Evolutionary conservation across 53 echinoderm and acorn worm genomes (phyloP).

Genomic region (Astropecten irregularis): DNA sequence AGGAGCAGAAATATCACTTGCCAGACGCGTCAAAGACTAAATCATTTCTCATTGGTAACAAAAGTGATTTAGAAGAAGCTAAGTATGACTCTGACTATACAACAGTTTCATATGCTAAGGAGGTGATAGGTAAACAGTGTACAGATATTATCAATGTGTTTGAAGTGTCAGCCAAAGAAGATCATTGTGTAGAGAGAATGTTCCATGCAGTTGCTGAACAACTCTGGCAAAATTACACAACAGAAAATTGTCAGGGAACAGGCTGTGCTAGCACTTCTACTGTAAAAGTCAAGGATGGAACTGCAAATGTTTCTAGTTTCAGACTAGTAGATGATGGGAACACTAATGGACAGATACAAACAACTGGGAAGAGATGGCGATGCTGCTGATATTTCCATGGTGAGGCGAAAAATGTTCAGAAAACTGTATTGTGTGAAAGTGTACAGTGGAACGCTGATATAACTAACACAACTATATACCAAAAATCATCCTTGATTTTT

Average conservation of each 20-base stretch:
- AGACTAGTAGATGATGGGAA: neutral
- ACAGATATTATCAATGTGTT: constrained; percentile 58
- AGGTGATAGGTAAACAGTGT: constrained; percentile 65
- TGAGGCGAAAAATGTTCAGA: no score
- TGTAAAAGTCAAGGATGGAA: neutral
- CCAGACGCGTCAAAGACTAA: constrained; percentile 34
- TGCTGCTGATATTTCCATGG: neutral
- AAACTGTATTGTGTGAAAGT: no score
- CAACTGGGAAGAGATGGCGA: neutral
- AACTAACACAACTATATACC: no score
- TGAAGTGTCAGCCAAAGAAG: constrained; percentile 85
- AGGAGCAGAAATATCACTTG: constrained; percentile 58
- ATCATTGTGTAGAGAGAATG: constrained; percentile 78
- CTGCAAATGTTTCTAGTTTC: neutral
- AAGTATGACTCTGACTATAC: constrained; percentile 65
- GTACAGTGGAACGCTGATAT: no score
- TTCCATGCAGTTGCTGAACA: constrained; percentile 81
- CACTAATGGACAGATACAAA: neutral
- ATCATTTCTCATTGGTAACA: constrained; percentile 86
- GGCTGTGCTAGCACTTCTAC: constrained; percentile 6
- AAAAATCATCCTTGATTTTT: no score
- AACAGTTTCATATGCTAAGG: constrained; percentile 79
- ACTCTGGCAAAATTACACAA: constrained; percentile 67
- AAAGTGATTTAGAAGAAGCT: constrained; percentile 66
- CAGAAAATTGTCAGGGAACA: constrained; percentile 41